Evolutionary conservation across 2,888 invertebrate genomes (phyloP).

Genomic region (Alitta virens): DNA sequence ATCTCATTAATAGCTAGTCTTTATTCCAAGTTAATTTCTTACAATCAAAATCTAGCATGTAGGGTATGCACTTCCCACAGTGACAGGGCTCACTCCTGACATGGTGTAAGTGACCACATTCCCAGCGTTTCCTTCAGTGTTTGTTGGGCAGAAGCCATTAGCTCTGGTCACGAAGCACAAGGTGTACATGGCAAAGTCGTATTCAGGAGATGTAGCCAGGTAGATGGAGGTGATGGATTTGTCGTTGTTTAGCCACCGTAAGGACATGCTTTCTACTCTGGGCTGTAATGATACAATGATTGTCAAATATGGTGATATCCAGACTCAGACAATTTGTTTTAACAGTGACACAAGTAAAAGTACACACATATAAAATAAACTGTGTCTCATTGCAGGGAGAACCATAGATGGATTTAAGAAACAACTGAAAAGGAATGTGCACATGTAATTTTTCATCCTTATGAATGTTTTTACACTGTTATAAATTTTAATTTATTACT

Average conservation of each 20-base stretch:
- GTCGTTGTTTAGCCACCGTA: constrained; percentile 12
- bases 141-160: constrained; percentile 58
- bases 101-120: constrained; percentile 20
- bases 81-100: constrained; percentile 9
- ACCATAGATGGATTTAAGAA: too few species aligned
- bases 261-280: not conserved
- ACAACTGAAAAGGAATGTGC: too few species aligned
- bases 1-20: too few species aligned
- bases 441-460: too few species aligned
- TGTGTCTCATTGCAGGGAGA: too few species aligned
- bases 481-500: too few species aligned
- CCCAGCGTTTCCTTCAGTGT: constrained; percentile 14
- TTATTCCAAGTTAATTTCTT: too few species aligned
- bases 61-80: constrained; percentile 23
- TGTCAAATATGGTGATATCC: not conserved
- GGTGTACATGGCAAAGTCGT: constrained; percentile 86
- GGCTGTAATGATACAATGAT: constrained; percentile 5
- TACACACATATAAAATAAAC: too few species aligned
- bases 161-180: constrained; percentile 80
- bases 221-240: constrained; percentile 29
- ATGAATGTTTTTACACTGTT: too few species aligned
- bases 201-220: constrained; percentile 71
- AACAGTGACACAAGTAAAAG: too few species aligned
- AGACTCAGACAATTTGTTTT: too few species aligned
- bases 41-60: constrained; percentile 17